Conservation (phyloP, 2,797 vertebrate genomes). For the Nyctibius grandis region DNA sequence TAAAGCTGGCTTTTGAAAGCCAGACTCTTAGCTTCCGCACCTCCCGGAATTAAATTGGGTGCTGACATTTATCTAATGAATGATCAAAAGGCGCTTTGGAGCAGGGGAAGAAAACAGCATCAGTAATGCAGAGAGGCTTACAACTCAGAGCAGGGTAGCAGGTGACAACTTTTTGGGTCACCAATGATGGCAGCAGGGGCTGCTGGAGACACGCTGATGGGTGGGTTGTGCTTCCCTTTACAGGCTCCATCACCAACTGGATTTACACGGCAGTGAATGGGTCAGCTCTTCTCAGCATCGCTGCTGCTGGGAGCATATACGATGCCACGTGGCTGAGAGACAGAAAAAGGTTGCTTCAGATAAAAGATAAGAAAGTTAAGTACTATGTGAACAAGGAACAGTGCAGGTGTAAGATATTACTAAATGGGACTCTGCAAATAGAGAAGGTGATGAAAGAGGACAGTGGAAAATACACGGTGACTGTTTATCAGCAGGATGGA, state of each 20-base stretch:
- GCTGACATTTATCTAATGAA: background rate
- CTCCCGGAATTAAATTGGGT: background rate
- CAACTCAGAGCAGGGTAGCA: background rate
- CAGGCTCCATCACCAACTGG: background rate
- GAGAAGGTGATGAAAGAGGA: background rate
- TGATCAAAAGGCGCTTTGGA: background rate
- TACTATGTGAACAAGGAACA: background rate
- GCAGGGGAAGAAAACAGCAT: background rate
- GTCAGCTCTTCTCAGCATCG: background rate
- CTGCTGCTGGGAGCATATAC: accelerated
- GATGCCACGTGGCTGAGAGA: background rate
- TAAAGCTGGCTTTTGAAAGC: background rate
- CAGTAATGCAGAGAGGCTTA: background rate
- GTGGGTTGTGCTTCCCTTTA: background rate
- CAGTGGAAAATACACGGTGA: background rate
- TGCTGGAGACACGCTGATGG: background rate
- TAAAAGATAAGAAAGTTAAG: accelerated
- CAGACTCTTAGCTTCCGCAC: background rate
- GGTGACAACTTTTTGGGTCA: background rate
- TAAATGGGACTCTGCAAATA: slow-evolving; percentile 18
- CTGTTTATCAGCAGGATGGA: accelerated
- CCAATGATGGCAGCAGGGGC: accelerated
- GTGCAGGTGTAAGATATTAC: background rate
- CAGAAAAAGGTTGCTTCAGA: background rate
- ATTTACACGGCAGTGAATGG: background rate